Base-by-base conservation (phyloP, 2,888 invertebrate species). In the Chaitophorus viminalis region DNA sequence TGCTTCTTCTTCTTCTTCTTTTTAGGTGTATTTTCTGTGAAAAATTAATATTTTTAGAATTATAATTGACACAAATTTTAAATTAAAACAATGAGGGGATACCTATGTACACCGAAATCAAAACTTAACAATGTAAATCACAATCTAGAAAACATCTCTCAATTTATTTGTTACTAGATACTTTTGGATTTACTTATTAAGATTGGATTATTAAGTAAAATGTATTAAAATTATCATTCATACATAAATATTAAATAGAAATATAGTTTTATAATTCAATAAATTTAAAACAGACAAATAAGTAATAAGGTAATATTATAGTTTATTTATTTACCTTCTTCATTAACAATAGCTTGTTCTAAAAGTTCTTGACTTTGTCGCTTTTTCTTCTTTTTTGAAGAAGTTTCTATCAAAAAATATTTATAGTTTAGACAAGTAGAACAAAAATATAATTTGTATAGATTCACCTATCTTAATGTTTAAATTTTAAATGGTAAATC, bases 361-460 rank as follows among this genome's bases (percentile, higher is more conserved):
- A 54, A 39, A 0, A 74, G 70, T 70, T 87, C 89, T 83, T 89
- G 89, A 54, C 78, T 82, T 77, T 89, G 89, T 39, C 89, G 82
- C 87, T 89, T 89, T 36, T 89, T 90, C 86, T 90, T 89, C n/a
- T 88, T 89, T 31, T 89, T 89, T 46, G 74, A 70, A 70, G 82
- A 68, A 0, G 89, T 77, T 81, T 83, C 89, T 89, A 65, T 29
- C 31, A 75, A 82, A 70, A 52, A 77, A 29, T 36, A 75, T 39
- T 75, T 39, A 36, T 21, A 8, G 5, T 60, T 60, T 11, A 54
- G 3, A 5, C 3, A 60, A 60, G 60, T 25, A 60, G 25, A 25
- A 36, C 21, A 36, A 36, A 75, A 36, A 75, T 75, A 36, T 36
- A 75, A 39, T 72, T 9, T 36, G 25, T 39, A 75, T 3, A 36